Percentiles rank a stretch among this genome's conserved stretches.
These are phyloP conservation scores for Planococcus citri DNA, from an alignment of 1,140 invertebrate genomes.

Conservation along the genomic window DNA sequence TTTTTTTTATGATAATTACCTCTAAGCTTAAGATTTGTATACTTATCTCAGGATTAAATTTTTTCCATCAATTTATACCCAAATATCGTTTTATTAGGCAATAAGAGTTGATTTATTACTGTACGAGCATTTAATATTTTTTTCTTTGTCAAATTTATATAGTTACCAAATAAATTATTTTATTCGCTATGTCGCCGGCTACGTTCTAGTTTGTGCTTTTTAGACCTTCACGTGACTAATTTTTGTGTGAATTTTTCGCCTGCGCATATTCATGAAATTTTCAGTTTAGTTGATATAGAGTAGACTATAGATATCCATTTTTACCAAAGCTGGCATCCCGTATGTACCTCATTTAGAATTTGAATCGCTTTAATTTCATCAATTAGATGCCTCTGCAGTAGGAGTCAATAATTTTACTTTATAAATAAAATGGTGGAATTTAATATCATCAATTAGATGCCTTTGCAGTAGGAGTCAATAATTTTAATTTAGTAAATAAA, in stretches of 20 bases:
- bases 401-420: too few species aligned
- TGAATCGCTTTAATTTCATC: too few species aligned
- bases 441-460: too few species aligned
- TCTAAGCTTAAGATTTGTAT: background rate
- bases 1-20: slow-evolving; percentile 1
- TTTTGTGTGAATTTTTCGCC: background rate
- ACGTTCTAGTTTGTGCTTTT: background rate
- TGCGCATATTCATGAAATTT: too few species aligned
- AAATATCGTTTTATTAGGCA: background rate
- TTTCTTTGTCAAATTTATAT: background rate
- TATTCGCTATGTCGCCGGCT: background rate
- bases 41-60: background rate
- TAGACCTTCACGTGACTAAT: background rate
- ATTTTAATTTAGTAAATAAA: too few species aligned
- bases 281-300: too few species aligned
- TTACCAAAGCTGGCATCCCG: too few species aligned
- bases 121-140: background rate
- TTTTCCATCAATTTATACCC: background rate
- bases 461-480: too few species aligned
- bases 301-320: too few species aligned
- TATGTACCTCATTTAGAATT: too few species aligned
- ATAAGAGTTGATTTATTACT: background rate
- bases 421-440: too few species aligned
- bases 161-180: background rate
- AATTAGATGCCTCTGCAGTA: too few species aligned